Evolutionary conservation across 2,797 vertebrate genomes (phyloP).

Genomic region (Myotis myotis): DNA sequence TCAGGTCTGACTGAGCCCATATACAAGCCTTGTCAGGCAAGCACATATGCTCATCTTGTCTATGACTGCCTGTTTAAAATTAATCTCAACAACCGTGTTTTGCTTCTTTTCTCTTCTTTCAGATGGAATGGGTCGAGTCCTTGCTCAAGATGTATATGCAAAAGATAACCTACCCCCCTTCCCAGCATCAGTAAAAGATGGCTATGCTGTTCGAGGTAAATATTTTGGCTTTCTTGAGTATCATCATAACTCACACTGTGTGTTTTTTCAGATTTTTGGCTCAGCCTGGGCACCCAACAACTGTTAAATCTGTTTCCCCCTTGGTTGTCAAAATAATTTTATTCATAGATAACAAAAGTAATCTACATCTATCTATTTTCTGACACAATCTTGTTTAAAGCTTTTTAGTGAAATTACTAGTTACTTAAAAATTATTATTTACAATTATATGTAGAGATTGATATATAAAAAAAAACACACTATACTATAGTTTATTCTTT

Average conservation of each 20-base stretch:
- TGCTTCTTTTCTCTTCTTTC: slow-evolving; percentile 61
- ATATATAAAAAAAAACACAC: not conserved
- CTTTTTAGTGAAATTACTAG: not conserved
- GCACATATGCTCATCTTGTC: not conserved
- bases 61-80: not conserved
- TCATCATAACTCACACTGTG: not conserved
- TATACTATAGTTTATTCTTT: not conserved
- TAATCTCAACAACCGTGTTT: not conserved
- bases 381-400: slow-evolving; percentile 16
- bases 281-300: not conserved
- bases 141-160: slow-evolving; percentile 99
- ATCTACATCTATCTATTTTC: not conserved
- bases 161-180: slow-evolving; percentile 99
- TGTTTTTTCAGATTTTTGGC: slow-evolving; percentile 46
- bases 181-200: slow-evolving; percentile 98
- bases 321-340: slow-evolving; percentile 46
- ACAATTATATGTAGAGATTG: slow-evolving; percentile 1
- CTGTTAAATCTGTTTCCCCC: slow-evolving; percentile 18
- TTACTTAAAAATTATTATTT: slow-evolving; percentile 42
- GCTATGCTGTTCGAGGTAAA: slow-evolving; percentile 98
- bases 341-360: slow-evolving; percentile 10
- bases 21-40: slow-evolving; percentile 37
- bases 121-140: slow-evolving; percentile 98
- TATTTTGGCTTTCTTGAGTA: slow-evolving; percentile 26
- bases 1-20: not conserved